Evolutionary conservation across 1,140 invertebrate species (phyloP), one percentile per base, ranked within the genome.

Genomic region (Leptinotarsa undecemlineata): DNA sequence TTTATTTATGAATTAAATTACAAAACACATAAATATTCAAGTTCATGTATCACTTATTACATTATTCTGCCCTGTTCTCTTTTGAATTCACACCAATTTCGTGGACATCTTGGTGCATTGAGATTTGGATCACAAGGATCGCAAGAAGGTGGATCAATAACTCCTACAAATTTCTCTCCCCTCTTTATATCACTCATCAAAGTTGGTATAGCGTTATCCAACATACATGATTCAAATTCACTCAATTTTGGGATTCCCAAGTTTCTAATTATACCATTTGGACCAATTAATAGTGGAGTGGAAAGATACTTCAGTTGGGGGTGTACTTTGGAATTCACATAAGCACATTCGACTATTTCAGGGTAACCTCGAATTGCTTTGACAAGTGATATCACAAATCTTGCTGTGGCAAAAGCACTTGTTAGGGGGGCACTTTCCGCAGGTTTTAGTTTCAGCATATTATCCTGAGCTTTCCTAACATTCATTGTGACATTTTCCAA

Each of bases 351-450:
- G 14, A 87, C 74, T 1, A 90, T 80, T 11, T 86, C 84, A 48
- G 82, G 82, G 15, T 85, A 79, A 4, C 88, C 88, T 76, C 85
- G 83, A 47, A 89, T 72, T 0, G 86, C 89, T 82, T 85, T 86
- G 5, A 86, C 84, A 68, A 90, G 84, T 76, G 89, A 90, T 57
- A 89, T 85, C n/a, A 88, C 86, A 78, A 88, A 90, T 72, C 89
- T 83, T 0, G 89, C 88, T n/a, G 87, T 82, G 0, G 88, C 86
- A 79, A 88, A 90, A 13, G 88, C 88, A 62, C 86, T 85, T 15
- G 87, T 83, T 11, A 90, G 79, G 17, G 85, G 85, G 2, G 86
- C 83, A 17, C 76, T 77, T 47, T 81, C 77, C 48, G 77, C 77
- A 19, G 76, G 73, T 60, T 78, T 75, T 42, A 78, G 77, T 72